These are phyloP conservation scores for Timema podura DNA, from an alignment of 2,888 invertebrate species.

Conservation along the genomic window DNA sequence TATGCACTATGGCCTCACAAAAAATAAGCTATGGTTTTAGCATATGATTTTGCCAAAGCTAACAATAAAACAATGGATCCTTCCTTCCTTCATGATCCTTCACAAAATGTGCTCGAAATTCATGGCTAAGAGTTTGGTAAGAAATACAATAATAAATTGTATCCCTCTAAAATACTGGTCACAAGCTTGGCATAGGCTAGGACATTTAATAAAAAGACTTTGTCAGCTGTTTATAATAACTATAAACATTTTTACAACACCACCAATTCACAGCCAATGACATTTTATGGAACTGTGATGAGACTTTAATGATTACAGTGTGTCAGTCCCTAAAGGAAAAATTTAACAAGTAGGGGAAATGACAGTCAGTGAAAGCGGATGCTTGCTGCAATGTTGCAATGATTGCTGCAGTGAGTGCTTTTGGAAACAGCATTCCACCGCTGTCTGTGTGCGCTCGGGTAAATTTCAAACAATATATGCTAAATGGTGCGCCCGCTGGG, in stretches of 20 bases:
- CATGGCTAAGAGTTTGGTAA: background rate
- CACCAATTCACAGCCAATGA: background rate
- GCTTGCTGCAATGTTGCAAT: too few relatives aligned
- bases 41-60: background rate
- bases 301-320: background rate
- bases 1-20: background rate
- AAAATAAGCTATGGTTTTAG: background rate
- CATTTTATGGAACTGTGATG: constrained; percentile 8
- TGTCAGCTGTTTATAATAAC: constrained; percentile 2
- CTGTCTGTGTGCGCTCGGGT: too few relatives aligned
- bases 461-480: background rate
- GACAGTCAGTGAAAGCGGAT: background rate
- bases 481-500: constrained; percentile 6
- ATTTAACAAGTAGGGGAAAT: background rate
- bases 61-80: background rate
- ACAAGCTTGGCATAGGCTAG: constrained; percentile 6
- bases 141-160: background rate
- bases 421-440: too few relatives aligned
- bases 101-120: constrained; percentile 2
- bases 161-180: background rate
- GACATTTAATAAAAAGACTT: too few relatives aligned
- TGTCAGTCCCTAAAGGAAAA: background rate
- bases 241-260: background rate
- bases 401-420: too few relatives aligned
- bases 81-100: background rate